Base-by-base conservation (phyloP, 2,113 vertebrate species). In the Anolis carolinensis region DNA sequence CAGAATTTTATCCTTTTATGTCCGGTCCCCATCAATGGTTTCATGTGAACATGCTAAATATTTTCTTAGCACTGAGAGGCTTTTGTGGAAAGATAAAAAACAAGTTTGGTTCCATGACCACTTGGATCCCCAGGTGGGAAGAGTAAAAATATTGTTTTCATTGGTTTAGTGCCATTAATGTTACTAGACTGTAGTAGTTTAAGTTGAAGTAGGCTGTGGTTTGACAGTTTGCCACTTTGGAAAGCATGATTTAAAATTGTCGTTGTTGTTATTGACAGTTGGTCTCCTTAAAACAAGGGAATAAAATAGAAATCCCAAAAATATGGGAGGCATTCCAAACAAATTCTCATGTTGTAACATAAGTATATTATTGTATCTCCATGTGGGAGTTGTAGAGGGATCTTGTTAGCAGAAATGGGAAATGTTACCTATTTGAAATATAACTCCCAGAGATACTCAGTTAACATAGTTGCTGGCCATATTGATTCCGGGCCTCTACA, bases 141-240 rank as follows among this genome's bases (percentile, higher is more conserved):
- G 62, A 72, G 71, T 59, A 7, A n/a, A 55, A 70, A 78, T 70
- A 85, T 21, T 59, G 50, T 85, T 82, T 84, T 70, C 59, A 39
- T 71, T 52, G 23, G 63, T 20, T 79, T 10, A 85, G 76, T 70
- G 44, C 23, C 48, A 79, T 79, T 55, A 70, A 79, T 16, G 59
- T 79, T 79, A 85, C 70, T 30, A 48, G 71, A 27, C 34, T 71
- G 39, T 44, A 79, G 34, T 71, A 32, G 18, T 23, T 79, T 85
- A 44, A 72, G 34, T 70, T 55, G 48, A 85, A 79, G 34, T 79
- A 34, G 50, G 10, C 34, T 79, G 30, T 71, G 50, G 7, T 14
- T 78, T 79, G 63, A 77, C 44, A 77, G 39, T 36, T 67, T 59
- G 44, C 36, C 50, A 20, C 50, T 48, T 44, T 16, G 39, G 39